Evolutionary conservation across 2,797 vertebrate genomes (phyloP), one percentile per base, ranked within the genome.

Genomic region (Lacerta agilis): DNA sequence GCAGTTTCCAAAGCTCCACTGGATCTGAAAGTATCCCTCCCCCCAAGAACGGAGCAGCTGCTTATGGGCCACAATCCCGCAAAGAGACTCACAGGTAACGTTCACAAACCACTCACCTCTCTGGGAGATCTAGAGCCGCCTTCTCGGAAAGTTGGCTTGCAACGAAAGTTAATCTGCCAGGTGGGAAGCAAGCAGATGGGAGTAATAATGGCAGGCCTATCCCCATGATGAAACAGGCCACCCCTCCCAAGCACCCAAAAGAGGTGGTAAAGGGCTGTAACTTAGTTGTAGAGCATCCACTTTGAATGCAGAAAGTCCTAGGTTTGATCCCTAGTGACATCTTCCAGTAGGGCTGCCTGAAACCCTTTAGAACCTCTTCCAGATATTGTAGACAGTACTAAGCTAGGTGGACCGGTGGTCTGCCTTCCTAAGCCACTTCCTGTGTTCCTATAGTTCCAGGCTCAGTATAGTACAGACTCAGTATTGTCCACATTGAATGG

Each of bases 61-160:
- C 43, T 89, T 13, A 33, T 86, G 41, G 33, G 2, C 43, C n/a
- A 90, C 3, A 61, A n/a, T 69, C 49, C 13, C 90, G 86, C 86
- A 38, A 15, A 17, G 23, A 90, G 88, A 79, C 5, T 0, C 69
- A 55, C 11, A 0, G 0, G 20, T 7, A 20, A 76, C 41, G 8
- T 71, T 72, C 84, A 6, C 69, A 38, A 77, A 58, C 86, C 92
- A 96, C 98, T 98, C 95, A 99, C 99, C 91, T 99, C 99, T 97
- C 99, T 97, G 85, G 98, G 97, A 89, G 98, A 98, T 78, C 99
- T 97, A 38, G 98, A 98, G 29, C 98, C 97, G 84, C 98, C 98
- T 95, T 99, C 99, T 94, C 98, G 98, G 95, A 98, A 99, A 29
- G 99, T 99, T 0, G 98, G 98, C 91, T 99, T 99, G 95, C 99